phyloP scores from a whole-genome alignment of 2,113 vertebrate genomes.

The Heteronetta atricapilla region DNA sequence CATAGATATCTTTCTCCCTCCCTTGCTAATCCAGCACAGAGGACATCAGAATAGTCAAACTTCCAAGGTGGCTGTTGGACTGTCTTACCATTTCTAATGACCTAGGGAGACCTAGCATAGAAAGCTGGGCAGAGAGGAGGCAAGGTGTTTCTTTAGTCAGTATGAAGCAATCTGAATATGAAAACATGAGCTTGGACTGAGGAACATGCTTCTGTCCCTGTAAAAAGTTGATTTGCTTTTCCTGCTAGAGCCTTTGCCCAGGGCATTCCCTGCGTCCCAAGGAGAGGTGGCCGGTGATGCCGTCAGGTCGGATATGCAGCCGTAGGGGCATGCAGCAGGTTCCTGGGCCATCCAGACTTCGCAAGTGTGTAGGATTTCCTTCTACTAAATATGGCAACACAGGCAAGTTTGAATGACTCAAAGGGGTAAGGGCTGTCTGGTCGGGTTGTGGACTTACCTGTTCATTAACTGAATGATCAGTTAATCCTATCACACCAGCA shows the following conservation, averaged over 20 bases:
- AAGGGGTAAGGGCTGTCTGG: not conserved
- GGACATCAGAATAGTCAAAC: not conserved
- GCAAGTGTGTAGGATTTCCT: not conserved
- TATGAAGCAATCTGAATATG: not conserved
- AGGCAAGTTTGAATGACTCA: not conserved
- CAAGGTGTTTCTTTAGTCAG: not conserved
- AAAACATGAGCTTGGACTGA: not conserved
- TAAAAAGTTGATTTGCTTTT: not conserved
- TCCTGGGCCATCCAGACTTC: not conserved
- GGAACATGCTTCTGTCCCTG: not conserved
- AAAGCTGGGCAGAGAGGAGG: not conserved
- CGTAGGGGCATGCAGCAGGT: not conserved
- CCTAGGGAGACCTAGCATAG: not conserved
- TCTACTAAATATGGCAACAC: not conserved
- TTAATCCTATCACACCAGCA: not conserved
- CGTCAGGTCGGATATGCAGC: accelerated
- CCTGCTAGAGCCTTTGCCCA: not conserved
- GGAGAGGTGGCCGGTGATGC: not conserved
- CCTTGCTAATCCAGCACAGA: not conserved
- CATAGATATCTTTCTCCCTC: not conserved
- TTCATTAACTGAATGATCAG: not conserved
- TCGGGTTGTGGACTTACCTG: not conserved
- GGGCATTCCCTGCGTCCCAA: not conserved
- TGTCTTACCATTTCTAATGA: not conserved
- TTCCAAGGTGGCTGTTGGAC: not conserved